Evolutionary conservation across 2,888 invertebrate species (phyloP), one percentile per base, ranked within the genome.

Genomic region (Ichneumon xanthorius): DNA sequence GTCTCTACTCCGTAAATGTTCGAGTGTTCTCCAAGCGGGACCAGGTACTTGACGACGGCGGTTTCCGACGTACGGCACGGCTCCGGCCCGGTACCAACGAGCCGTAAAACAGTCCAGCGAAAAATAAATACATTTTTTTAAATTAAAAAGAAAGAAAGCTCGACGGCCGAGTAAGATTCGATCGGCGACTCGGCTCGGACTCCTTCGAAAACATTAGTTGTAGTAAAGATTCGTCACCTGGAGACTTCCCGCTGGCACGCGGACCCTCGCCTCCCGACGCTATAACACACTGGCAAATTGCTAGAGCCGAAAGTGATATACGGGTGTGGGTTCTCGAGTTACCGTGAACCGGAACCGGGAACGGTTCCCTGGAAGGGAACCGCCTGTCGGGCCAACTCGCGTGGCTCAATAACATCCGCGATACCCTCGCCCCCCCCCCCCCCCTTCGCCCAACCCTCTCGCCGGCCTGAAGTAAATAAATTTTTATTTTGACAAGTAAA

Each of bases 401-500:
- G 77, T 71, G 65, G 73, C 84, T 88, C 87, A 88, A 87, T 87
- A 84, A 88, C 78, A 76, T 80, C 73, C 83, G 77, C 87, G 80
- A 80, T 67, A 84, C 85, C 76, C 55, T 16, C 45, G 2, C 26
- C 37, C 85, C 86, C 72, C 78, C 30, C 5, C 4, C 30, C 84
- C 85, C 37, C 11, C 40, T 40, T 2, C 40, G 0, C 2, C 11
- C 9, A 40, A 40, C 40, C 40, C 40, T 40, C 40, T 40, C 40
- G 40, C 40, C 9, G 40, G 11, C 9, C 7, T 11, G 40, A 72
- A 78, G 50, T 65, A 53, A 68, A 61, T 55, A 86, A 88, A 88
- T 89, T 89, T 89, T 81, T 92, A 90, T 92, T 92, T 90, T 92
- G 92, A 92, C 92, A 91, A 87, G 90, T 87, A 78, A 88, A 83